phyloP scores from a whole-genome alignment of 2,888 invertebrate species.

The Machimus rusticus region DNA sequence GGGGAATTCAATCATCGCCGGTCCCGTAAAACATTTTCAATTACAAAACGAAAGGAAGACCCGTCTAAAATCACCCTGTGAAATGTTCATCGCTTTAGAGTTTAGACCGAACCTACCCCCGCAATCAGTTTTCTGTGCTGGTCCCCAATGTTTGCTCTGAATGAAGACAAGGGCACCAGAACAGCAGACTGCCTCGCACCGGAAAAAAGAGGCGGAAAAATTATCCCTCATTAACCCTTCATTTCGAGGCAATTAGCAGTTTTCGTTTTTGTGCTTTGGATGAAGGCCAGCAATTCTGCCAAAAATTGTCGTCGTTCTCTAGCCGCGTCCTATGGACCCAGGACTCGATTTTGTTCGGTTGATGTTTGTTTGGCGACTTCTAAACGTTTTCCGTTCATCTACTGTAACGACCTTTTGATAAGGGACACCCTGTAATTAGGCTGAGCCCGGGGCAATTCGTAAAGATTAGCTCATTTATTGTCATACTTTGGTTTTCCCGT shows the following conservation, averaged over 20 bases:
- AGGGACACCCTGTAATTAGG: slow-evolving; percentile 28
- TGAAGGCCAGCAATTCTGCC: not conserved
- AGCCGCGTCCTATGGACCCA: not conserved
- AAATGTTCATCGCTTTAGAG: not conserved
- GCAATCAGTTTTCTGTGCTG: not conserved
- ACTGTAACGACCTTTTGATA: slow-evolving; percentile 30
- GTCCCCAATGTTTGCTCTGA: not conserved
- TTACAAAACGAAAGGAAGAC: not conserved
- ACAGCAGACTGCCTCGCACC: not conserved
- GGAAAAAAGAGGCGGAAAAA: slow-evolving; percentile 7
- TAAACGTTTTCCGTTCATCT: slow-evolving; percentile 23
- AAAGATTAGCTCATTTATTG: slow-evolving; percentile 41
- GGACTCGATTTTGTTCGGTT: not conserved
- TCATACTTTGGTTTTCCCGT: slow-evolving; percentile 39
- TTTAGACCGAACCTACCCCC: not conserved
- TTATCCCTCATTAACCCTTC: slow-evolving; percentile 40
- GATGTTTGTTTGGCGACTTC: slow-evolving; percentile 29
- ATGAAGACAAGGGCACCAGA: not conserved
- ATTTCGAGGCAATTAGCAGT: slow-evolving; percentile 36
- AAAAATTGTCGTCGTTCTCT: not conserved
- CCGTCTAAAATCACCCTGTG: not conserved
- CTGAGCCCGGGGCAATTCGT: slow-evolving; percentile 23
- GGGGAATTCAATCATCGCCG: not conserved
- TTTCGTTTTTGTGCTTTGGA: slow-evolving; percentile 6
- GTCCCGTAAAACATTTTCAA: not conserved